These are phyloP conservation scores for Eurytoma californica DNA, from an alignment of 2,888 invertebrate species.

Conservation along the genomic window DNA sequence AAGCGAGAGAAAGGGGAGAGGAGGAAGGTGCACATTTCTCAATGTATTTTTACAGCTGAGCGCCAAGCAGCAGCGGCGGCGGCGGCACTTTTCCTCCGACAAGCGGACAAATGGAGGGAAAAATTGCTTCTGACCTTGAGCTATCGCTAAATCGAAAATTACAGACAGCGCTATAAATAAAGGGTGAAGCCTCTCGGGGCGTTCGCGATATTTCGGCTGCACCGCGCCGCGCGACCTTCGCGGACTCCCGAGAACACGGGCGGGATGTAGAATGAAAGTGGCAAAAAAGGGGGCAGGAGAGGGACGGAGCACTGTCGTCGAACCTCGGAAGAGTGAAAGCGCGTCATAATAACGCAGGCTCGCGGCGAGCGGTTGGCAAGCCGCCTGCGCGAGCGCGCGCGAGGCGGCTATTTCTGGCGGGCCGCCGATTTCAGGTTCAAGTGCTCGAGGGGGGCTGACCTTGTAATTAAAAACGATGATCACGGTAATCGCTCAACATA, in stretches of 20 bases:
- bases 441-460: constrained; percentile 55
- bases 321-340: constrained; percentile 38
- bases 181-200: constrained; percentile 27
- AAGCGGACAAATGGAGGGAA: constrained; percentile 53
- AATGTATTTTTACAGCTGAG: constrained; percentile 47
- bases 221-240: constrained; percentile 38
- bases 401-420: constrained; percentile 32
- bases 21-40: constrained; percentile 32
- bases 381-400: neutral
- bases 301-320: constrained; percentile 16
- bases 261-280: neutral
- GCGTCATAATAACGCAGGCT: constrained; percentile 46
- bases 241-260: constrained; percentile 35
- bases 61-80: neutral
- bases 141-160: constrained; percentile 53
- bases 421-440: constrained; percentile 58
- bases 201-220: constrained; percentile 33
- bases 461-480: constrained; percentile 58
- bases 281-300: neutral
- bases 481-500: constrained; percentile 51
- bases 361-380: neutral
- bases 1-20: neutral
- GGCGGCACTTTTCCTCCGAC: constrained; percentile 42
- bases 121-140: constrained; percentile 53
- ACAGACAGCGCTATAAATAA: constrained; percentile 54